A percentile compares a stretch with the other conserved stretches of the same genome.
These are phyloP conservation scores for Heliconius nattereri DNA, from an alignment of 1,140 invertebrate genomes.

Conservation along the genomic window DNA sequence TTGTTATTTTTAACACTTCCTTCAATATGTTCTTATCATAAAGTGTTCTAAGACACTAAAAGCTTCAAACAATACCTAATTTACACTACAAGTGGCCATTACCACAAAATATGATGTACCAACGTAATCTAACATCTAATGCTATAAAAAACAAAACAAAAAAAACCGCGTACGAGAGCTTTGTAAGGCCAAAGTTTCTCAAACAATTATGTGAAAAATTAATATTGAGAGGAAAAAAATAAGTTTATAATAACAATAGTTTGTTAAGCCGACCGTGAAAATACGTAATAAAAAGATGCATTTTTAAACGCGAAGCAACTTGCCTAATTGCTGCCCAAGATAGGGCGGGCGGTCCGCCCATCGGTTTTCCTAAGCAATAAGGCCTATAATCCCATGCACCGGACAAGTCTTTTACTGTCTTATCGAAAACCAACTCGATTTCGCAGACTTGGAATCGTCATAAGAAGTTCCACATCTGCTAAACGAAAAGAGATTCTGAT, in stretches of 20 bases:
- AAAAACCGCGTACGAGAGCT: not conserved
- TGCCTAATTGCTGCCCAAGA: constrained; percentile 71
- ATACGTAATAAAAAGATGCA: constrained; percentile 60
- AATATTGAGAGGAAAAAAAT: constrained; percentile 21
- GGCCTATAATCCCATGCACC: constrained; percentile 51
- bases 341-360: constrained; percentile 66
- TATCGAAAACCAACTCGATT: constrained; percentile 57
- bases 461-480: constrained; percentile 57
- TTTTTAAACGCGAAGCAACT: constrained; percentile 61
- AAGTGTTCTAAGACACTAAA: not conserved
- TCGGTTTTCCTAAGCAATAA: constrained; percentile 50
- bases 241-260: constrained; percentile 40
- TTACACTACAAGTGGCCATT: constrained; percentile 8
- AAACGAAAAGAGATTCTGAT: constrained; percentile 54
- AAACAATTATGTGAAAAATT: constrained; percentile 38
- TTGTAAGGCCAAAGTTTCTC: not conserved
- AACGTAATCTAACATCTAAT: constrained; percentile 26
- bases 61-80: constrained; percentile 5
- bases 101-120: constrained; percentile 16
- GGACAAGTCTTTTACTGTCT: constrained; percentile 66
- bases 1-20: not conserved
- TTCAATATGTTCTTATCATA: constrained; percentile 17
- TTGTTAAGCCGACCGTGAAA: constrained; percentile 46
- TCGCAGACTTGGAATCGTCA: constrained; percentile 67
- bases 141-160: not conserved